phyloP scores from a whole-genome alignment of 2,888 invertebrate genomes.

The Athalia rosae region DNA sequence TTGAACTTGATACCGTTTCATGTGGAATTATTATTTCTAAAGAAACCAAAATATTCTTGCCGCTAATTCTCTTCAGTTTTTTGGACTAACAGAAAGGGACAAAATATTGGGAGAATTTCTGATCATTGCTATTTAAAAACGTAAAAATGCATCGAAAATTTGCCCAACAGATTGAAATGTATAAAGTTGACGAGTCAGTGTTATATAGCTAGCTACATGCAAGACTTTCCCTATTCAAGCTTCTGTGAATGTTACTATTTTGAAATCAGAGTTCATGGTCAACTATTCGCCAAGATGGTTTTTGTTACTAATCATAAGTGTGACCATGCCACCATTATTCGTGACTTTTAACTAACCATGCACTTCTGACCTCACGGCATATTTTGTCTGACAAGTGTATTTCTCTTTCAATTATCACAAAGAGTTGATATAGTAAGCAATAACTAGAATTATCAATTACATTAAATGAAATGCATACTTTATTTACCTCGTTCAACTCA shows the following conservation, averaged over 20 bases:
- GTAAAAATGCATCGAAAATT: conserved; percentile 46
- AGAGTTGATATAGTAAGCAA: neutral
- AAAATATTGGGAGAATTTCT: conserved; percentile 49
- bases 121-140: conserved; percentile 34
- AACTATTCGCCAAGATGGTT: neutral
- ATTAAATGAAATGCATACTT: conserved; percentile 46
- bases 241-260: conserved; percentile 36
- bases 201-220: conserved; percentile 59
- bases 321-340: conserved; percentile 38
- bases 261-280: conserved; percentile 42
- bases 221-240: conserved; percentile 53
- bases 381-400: neutral
- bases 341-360: conserved; percentile 41
- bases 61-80: conserved; percentile 34
- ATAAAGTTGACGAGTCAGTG: conserved; percentile 54
- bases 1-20: no score
- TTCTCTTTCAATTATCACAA: conserved; percentile 19
- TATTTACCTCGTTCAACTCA: conserved; percentile 25
- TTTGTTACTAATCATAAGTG: neutral
- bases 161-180: conserved; percentile 54
- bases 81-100: conserved; percentile 39
- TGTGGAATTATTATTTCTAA: neutral
- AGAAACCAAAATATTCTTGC: conserved; percentile 5
- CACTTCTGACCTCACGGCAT: conserved; percentile 39
- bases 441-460: conserved; percentile 7